Evolutionary conservation across 2,888 invertebrate genomes (phyloP).

Genomic region (Villa cingulata): DNA sequence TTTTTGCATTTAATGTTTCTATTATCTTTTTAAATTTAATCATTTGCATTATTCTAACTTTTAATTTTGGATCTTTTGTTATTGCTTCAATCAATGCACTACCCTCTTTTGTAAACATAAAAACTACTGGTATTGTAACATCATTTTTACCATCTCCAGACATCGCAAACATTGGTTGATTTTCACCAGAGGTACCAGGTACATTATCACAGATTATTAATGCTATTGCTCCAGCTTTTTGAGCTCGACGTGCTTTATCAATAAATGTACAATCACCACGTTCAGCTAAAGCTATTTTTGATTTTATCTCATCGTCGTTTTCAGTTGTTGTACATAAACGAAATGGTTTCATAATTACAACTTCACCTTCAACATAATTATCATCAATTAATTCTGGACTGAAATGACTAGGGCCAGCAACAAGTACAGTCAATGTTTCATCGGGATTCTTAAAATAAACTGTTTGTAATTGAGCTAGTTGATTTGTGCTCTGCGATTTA

Average conservation of each 20-base stretch:
- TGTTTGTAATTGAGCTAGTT: conserved; percentile 35
- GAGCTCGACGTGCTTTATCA: conserved; percentile 76
- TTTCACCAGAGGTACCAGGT: conserved; percentile 56
- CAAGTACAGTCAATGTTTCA: conserved; percentile 36
- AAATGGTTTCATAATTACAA: conserved; percentile 55
- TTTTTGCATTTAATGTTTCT: neutral
- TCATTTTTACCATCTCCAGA: conserved; percentile 83
- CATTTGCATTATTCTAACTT: conserved; percentile 36
- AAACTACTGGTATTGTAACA: conserved; percentile 80
- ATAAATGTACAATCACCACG: conserved; percentile 93
- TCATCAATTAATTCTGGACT: conserved; percentile 58
- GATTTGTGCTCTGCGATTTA: conserved; percentile 44
- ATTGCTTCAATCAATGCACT: conserved; percentile 48
- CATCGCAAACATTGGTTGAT: conserved; percentile 87
- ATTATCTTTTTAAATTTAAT: conserved; percentile 28
- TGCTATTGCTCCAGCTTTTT: conserved; percentile 68
- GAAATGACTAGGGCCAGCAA: conserved; percentile 86
- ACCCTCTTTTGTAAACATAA: conserved; percentile 71
- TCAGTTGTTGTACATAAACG: conserved; percentile 46
- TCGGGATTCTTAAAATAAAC: conserved; percentile 33
- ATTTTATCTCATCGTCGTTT: conserved; percentile 46
- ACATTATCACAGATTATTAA: conserved; percentile 79
- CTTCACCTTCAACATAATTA: conserved; percentile 49
- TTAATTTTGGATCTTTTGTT: conserved; percentile 40
- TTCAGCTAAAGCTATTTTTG: conserved; percentile 71